Evolutionary conservation across 2,888 invertebrate species (phyloP).

Genomic region (Caradrina clavipalpis): DNA sequence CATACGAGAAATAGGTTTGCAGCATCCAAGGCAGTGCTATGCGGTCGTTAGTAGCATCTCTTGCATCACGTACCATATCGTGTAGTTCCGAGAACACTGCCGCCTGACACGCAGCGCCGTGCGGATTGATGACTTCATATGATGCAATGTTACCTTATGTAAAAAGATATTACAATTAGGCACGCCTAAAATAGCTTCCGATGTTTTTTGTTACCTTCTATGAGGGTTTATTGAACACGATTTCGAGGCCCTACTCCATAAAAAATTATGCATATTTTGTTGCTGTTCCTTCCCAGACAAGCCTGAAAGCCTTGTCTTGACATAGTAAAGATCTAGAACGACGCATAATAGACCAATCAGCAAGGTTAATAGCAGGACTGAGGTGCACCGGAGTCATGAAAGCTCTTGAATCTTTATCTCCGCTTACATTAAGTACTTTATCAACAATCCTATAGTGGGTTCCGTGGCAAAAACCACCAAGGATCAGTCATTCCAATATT

Average conservation of each 20-base stretch:
- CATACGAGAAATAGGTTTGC: conserved; percentile 1
- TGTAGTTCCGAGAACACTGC: conserved; percentile 22
- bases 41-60: conserved; percentile 24
- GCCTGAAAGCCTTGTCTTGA: too few relatives aligned
- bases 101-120: conserved; percentile 34
- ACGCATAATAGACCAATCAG: too few relatives aligned
- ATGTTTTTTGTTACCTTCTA: background rate
- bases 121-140: conserved; percentile 17
- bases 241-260: background rate
- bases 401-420: too few relatives aligned
- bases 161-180: conserved; percentile 14
- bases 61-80: conserved; percentile 37
- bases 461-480: too few relatives aligned
- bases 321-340: too few relatives aligned
- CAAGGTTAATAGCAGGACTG: too few relatives aligned
- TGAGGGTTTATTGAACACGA: background rate
- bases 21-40: conserved; percentile 5
- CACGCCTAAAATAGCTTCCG: conserved; percentile 4
- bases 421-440: too few relatives aligned
- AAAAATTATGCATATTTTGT: too few relatives aligned
- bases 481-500: too few relatives aligned
- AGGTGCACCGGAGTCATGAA: too few relatives aligned
- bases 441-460: too few relatives aligned
- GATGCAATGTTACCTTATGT: conserved; percentile 26
- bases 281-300: too few relatives aligned